Base-by-base conservation (phyloP, 2,797 vertebrate genomes). In the Gila robusta region DNA sequence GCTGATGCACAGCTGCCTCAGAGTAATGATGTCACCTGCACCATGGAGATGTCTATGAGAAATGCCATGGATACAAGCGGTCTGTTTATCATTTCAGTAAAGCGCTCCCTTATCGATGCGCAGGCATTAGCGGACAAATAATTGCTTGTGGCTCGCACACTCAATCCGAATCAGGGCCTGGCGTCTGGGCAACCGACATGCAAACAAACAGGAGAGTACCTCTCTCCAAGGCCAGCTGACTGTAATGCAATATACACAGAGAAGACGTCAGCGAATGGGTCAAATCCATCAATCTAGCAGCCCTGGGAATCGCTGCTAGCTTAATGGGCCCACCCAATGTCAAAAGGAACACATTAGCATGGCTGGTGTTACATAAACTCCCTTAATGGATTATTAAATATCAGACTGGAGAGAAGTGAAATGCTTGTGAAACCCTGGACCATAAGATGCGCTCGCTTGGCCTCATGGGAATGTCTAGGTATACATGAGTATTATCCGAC, bases 281-380 rank as follows among this genome's bases (percentile, higher is more conserved):
- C 89, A 86, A 89, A 91, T 92, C 89, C 88, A 91, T 93, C 90
- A 90, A 85, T 91, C 88, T 89, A 32, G 82, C 84, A 35, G 87
- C 84, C 37, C 84, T 70, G 78, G 21, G 83, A 87, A 89, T 81
- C 69, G 37, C 49, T 62, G 59, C 77, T 62, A 64, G 73, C 28
- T 90, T 93, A 92, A 94, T 92, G 90, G 92, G 87, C 86, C 52
- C 89, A 74, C 86, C 88, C 88, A 85, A 83, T 90, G 88, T 90
- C 87, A 89, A 89, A 70, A 41, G 78, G 87, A 89, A 88, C 70
- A 87, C 91, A 92, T 93, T 89, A 89, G 87, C 86, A 79, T 87
- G 83, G 82, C 71, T 79, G 76, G 72, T 79, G 81, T 87, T 91
- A 89, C 88, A 87, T 79, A 89, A 91, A 88, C 84, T 88, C 69